A percentile compares a stretch with the other conserved stretches of the same genome.
phyloP scores from a whole-genome alignment of 1,140 invertebrate genomes.

The Pseudoatta argentina region DNA sequence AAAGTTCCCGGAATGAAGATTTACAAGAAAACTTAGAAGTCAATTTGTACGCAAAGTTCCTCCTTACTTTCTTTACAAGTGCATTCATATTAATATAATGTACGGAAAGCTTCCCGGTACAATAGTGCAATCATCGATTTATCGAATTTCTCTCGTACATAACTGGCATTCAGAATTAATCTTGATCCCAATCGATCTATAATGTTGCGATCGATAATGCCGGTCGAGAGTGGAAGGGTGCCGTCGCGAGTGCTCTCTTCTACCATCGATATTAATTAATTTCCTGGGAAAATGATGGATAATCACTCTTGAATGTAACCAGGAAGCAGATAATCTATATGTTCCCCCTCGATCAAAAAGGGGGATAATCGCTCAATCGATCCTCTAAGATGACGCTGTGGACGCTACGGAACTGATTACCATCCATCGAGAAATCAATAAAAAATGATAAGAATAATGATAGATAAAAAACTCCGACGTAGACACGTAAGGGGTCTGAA shows the following conservation, averaged over 20 bases:
- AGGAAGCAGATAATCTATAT: slow-evolving; percentile 70
- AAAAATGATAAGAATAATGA: slow-evolving; percentile 53
- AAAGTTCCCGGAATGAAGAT: slow-evolving; percentile 10
- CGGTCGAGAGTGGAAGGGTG: slow-evolving; percentile 20
- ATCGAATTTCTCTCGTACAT: slow-evolving; percentile 61
- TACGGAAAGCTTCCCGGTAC: slow-evolving; percentile 50
- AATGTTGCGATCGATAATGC: slow-evolving; percentile 42
- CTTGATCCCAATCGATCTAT: slow-evolving; percentile 43
- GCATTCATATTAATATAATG: slow-evolving; percentile 36
- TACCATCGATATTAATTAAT: slow-evolving; percentile 70
- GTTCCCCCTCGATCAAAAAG: background rate
- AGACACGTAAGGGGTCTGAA: slow-evolving; percentile 1
- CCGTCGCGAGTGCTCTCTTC: background rate
- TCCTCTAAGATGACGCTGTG: slow-evolving; percentile 23
- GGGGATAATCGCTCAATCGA: slow-evolving; percentile 70
- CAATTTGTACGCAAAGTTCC: slow-evolving; percentile 46
- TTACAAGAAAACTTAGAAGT: slow-evolving; percentile 27
- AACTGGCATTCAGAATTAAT: slow-evolving; percentile 63
- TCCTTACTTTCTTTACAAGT: slow-evolving; percentile 46
- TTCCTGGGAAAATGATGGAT: slow-evolving; percentile 62
- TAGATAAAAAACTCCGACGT: slow-evolving; percentile 45
- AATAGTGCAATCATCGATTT: slow-evolving; percentile 68
- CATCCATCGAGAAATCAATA: slow-evolving; percentile 25
- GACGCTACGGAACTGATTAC: slow-evolving; percentile 16
- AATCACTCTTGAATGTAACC: slow-evolving; percentile 65